Evolutionary conservation across 2,888 invertebrate genomes (phyloP), one percentile per base, ranked within the genome.

Genomic region (Drosophila demipolita): DNA sequence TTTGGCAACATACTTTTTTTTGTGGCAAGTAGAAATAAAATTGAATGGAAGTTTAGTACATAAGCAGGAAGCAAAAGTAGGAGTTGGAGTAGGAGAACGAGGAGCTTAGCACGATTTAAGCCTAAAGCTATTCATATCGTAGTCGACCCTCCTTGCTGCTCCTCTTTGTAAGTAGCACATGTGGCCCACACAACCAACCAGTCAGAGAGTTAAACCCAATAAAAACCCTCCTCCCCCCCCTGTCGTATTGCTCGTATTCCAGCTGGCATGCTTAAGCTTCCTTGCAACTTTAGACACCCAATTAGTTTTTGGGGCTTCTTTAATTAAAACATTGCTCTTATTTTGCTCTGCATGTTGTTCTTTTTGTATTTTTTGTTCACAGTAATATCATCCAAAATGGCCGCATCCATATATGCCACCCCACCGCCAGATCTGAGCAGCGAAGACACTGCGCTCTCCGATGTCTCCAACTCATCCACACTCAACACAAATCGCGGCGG

Each of bases 361-460:
- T 48, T 42, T 50, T 71, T 65, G 36, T 48, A n/a, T 63, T 70
- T 75, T 45, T 71, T 49, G 63, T 58, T 26, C 42, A 38, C 33
- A 93, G 91, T 92, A 92, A 92, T 92, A 91, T 91, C 89, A 92
- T 91, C 89, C 88, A 93, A 92, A 86, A 93, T 93, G 93, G 93
- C 93, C 90, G 93, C 93, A 88, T 93, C 93, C 86, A 93, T 93
- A 84, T 93, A 93, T 91, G 93, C 93, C 90, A 93, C 93, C 87
- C 93, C 93, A 91, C 93, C 93, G 71, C 92, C 93, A 54, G 92
- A 92, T 87, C 79, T 92, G 87, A 94, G 94, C 80, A 94, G 93
- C 84, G 93, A 94, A 73, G 93, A 93, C 78, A 93, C 93, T 80
- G 93, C 93, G 81, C 91, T 93, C 73, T 93, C 93, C 80, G 93